Percentiles rank a stretch among this genome's conserved stretches.
Evolutionary conservation across 1,140 invertebrate species (phyloP).

Genomic region (Asbolus verrucosus): DNA sequence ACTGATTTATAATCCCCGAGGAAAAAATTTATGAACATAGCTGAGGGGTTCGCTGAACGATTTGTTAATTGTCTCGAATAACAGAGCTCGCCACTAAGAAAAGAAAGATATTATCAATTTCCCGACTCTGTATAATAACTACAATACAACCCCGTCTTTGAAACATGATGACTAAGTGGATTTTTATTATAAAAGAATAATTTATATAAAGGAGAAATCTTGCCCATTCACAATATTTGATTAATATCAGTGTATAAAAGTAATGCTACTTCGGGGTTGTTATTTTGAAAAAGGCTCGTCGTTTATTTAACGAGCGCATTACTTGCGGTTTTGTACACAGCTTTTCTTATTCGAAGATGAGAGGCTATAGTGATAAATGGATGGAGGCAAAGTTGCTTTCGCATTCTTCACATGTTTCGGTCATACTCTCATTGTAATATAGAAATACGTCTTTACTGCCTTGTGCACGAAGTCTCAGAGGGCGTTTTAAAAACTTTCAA

Average conservation of each 20-base stretch:
- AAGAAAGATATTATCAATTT: slow-evolving; percentile 29
- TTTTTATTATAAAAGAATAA: slow-evolving; percentile 35
- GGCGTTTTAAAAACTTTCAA: slow-evolving; percentile 2
- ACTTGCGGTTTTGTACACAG: slow-evolving; percentile 13
- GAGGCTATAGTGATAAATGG: slow-evolving; percentile 23
- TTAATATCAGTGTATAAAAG: slow-evolving; percentile 30
- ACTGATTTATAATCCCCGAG: slow-evolving; percentile 19
- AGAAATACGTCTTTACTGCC: slow-evolving; percentile 5
- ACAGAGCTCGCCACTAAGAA: slow-evolving; percentile 4
- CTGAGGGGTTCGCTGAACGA: slow-evolving; percentile 8
- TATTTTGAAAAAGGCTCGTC: slow-evolving; percentile 21
- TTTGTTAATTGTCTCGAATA: slow-evolving; percentile 31
- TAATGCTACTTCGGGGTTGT: slow-evolving; percentile 4
- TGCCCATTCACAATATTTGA: slow-evolving; percentile 39
- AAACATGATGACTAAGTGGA: slow-evolving; percentile 30
- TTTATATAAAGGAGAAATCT: slow-evolving; percentile 16
- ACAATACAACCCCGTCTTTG: slow-evolving; percentile 3
- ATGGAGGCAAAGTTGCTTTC: slow-evolving; percentile 1
- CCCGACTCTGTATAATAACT: slow-evolving; percentile 10
- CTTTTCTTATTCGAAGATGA: slow-evolving; percentile 1
- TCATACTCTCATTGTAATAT: slow-evolving; percentile 17
- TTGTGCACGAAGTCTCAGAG: not conserved
- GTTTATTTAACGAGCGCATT: slow-evolving; percentile 35
- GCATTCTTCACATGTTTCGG: slow-evolving; percentile 9
- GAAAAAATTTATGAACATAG: slow-evolving; percentile 22